These are phyloP conservation scores for Bombus consobrinus DNA, from an alignment of 1,140 invertebrate genomes.

Conservation along the genomic window DNA sequence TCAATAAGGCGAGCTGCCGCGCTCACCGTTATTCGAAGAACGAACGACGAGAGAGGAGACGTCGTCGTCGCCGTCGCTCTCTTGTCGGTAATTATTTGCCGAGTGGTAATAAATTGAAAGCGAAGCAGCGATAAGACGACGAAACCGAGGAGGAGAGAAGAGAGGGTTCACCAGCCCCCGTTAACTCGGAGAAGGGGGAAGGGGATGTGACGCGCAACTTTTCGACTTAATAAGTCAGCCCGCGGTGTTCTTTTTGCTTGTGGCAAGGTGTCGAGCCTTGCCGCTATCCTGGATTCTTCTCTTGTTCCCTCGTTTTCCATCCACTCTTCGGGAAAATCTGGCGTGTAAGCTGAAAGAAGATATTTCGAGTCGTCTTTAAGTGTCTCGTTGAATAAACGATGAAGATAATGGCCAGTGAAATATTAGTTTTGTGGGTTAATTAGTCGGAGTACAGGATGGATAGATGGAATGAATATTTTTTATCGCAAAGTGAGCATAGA, in stretches of 20 bases:
- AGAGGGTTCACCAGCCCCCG: conserved; percentile 23
- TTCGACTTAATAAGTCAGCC: conserved; percentile 48
- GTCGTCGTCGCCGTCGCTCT: conserved; percentile 49
- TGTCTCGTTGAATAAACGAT: neutral
- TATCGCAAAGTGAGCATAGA: too few relatives aligned
- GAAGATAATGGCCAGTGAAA: too few relatives aligned
- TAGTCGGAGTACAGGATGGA: too few relatives aligned
- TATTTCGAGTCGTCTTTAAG: neutral
- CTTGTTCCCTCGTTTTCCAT: conserved; percentile 15
- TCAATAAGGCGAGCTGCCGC: conserved; percentile 65
- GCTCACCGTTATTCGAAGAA: conserved; percentile 64
- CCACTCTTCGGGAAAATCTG: neutral
- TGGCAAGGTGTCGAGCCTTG: conserved; percentile 44
- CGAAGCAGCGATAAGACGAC: conserved; percentile 62
- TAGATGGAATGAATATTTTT: too few relatives aligned
- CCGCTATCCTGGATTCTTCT: conserved; percentile 25
- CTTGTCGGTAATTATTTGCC: conserved; percentile 76
- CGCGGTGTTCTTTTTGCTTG: conserved; percentile 38
- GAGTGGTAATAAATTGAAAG: conserved; percentile 77
- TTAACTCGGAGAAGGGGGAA: neutral
- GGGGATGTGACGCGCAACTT: conserved; percentile 22
- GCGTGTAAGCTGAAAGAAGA: neutral
- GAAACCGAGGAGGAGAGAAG: neutral
- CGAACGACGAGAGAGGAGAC: neutral
- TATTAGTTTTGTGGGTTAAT: too few relatives aligned